Evolutionary conservation across 23 tunicate species (phyloP), one percentile per base, ranked within the genome.

Genomic region (Ciona savignyi): DNA sequence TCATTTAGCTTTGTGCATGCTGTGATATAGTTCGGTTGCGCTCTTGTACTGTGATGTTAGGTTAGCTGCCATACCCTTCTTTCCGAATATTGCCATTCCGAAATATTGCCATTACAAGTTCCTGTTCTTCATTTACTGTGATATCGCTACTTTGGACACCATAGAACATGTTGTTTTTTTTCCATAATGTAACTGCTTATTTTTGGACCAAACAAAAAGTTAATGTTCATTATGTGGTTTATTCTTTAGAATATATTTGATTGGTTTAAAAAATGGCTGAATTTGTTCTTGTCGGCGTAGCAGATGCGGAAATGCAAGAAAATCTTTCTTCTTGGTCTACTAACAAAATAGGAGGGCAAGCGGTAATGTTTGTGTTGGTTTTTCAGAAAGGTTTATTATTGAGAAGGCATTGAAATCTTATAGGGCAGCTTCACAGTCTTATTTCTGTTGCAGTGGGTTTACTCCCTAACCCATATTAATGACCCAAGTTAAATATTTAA

Each of bases 321-420:
- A 66, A 34, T 1, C 22, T 35, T 33, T 30, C 33, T 1, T 22
- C 20, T 23, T 77, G 81, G 81, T 21, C 32, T 34, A 77, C 73
- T 27, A 77, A 77, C 34, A 77, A 77, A 27, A 77, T 77, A 25
- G 81, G 81, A 23, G 81, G 81, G 4, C 22, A 25, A 6, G 33
- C 81, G 27, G 81, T 77, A 77, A 77, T 70, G 30, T 23, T 33
- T 9, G 28, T 25, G 23, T 27, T 6, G 56, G 56, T 42, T 42
- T 42, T 6, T 42, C 56, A 42, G 9, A n/a, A n/a, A n/a, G n/a
- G n/a, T n/a, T n/a, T n/a, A n/a, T n/a, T n/a, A n/a, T n/a, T n/a
- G n/a, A n/a, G n/a, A n/a, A n/a, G n/a, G n/a, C n/a, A n/a, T n/a
- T n/a, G n/a, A n/a, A n/a, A n/a, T n/a, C n/a, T n/a, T n/a, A n/a